Conservation (phyloP, 2,888 invertebrate genomes). For the Octonoba sinensis region DNA sequence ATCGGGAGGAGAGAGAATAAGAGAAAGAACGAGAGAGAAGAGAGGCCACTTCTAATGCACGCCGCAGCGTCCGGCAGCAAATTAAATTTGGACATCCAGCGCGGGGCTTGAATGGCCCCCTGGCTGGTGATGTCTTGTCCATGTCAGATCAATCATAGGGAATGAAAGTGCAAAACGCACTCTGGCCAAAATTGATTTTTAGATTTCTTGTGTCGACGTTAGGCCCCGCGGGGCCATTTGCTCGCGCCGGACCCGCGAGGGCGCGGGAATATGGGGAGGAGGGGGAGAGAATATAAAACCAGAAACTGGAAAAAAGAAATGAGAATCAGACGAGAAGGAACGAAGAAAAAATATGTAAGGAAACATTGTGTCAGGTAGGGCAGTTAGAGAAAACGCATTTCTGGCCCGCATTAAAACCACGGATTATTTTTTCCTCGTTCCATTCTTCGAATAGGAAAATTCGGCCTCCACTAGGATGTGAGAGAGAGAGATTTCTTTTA, state of each 20-base stretch:
- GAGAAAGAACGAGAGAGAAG: background rate
- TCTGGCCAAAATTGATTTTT: constrained; percentile 65
- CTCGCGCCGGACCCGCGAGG: constrained; percentile 20
- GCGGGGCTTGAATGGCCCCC: constrained; percentile 60
- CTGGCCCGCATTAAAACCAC: constrained; percentile 44
- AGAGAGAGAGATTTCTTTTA: constrained; percentile 35
- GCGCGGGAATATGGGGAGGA: constrained; percentile 11
- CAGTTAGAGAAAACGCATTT: constrained; percentile 56
- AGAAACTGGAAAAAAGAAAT: constrained; percentile 16
- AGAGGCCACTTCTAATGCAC: constrained; percentile 60
- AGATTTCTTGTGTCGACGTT: constrained; percentile 54
- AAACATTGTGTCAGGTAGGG: constrained; percentile 52
- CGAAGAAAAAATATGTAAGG: constrained; percentile 30
- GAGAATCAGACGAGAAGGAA: constrained; percentile 4
- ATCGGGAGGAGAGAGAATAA: background rate
- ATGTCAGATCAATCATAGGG: constrained; percentile 65
- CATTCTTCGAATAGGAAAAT: background rate
- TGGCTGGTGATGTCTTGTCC: constrained; percentile 63
- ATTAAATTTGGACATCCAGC: constrained; percentile 63
- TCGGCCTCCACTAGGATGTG: background rate
- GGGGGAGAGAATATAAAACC: background rate
- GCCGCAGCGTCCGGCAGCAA: constrained; percentile 62
- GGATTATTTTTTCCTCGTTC: constrained; percentile 8
- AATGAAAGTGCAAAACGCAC: constrained; percentile 66
- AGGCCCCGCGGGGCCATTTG: constrained; percentile 61